Conservation (phyloP, 2,797 vertebrate species). For the Crax fasciolata region DNA sequence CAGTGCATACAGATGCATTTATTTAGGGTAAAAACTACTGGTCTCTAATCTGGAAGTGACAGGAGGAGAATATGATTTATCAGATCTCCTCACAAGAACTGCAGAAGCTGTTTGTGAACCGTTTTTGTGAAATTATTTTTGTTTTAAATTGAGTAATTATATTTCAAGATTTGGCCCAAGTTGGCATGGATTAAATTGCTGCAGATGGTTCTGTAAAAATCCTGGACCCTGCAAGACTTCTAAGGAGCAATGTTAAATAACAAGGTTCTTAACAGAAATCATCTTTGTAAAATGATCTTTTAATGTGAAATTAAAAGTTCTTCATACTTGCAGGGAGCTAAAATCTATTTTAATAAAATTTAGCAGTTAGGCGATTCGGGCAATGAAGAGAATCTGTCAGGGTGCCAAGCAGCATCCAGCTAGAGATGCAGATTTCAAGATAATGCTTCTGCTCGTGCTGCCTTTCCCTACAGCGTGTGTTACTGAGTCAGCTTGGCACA, state of each 20-base stretch:
- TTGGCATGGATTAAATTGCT: neutral
- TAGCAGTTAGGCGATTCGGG: neutral
- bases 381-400: neutral
- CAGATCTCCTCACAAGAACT: neutral
- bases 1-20: neutral
- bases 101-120: neutral
- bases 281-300: neutral
- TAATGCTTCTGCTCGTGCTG: neutral
- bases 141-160: neutral
- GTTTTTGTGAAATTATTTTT: neutral
- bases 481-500: neutral
- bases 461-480: neutral
- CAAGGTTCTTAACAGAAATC: neutral
- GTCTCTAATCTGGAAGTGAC: neutral
- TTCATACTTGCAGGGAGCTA: neutral
- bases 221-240: neutral
- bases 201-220: neutral
- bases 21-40: neutral
- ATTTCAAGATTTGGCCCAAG: neutral
- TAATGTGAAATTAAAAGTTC: conserved; percentile 13
- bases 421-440: neutral
- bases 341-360: neutral
- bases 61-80: neutral
- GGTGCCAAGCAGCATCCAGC: neutral
- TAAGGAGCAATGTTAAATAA: neutral